Evolutionary conservation across 2,113 vertebrate genomes (phyloP).

Genomic region (Muntiacus reevesi): DNA sequence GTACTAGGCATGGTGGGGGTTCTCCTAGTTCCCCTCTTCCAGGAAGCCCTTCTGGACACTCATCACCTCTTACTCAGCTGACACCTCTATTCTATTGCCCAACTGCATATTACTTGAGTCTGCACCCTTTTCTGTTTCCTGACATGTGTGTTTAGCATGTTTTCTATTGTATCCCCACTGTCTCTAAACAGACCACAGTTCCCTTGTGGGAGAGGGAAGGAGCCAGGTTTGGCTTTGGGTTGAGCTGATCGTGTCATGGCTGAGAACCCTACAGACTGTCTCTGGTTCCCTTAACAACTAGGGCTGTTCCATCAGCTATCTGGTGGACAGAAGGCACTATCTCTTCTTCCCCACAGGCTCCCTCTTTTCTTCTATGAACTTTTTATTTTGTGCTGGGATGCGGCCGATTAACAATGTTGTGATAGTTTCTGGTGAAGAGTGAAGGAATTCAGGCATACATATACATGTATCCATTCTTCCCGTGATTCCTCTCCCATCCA

Average conservation of each 20-base stretch:
- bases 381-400: background rate
- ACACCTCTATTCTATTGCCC: background rate
- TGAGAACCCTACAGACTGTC: background rate
- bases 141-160: background rate
- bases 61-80: background rate
- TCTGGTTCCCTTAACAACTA: background rate
- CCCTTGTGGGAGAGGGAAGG: background rate
- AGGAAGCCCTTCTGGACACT: background rate
- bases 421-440: background rate
- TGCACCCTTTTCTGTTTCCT: background rate
- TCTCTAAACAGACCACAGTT: background rate
- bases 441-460: background rate
- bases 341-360: background rate
- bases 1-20: background rate
- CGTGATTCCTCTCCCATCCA: background rate
- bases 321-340: background rate
- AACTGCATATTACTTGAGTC: background rate
- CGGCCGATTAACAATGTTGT: background rate
- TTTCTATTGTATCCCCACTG: background rate
- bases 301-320: background rate
- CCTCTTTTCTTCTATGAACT: background rate
- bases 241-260: fast-evolving
- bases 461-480: background rate
- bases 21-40: background rate
- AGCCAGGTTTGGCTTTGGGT: background rate